Base-by-base conservation (phyloP, 2,888 invertebrate genomes). In the Dusona sp. region DNA sequence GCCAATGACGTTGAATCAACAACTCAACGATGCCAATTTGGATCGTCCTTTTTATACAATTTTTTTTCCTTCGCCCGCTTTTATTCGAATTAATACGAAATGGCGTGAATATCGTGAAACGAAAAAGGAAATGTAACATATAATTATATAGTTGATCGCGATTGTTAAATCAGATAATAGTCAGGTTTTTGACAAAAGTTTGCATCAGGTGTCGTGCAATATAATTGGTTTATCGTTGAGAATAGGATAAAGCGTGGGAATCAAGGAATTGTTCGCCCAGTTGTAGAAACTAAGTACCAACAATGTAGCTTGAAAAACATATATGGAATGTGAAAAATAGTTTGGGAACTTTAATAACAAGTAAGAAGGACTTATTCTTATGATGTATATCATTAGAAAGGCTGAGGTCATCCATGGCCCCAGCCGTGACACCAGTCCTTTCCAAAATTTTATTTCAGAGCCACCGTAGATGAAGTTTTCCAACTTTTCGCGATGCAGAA, bases 1-100 rank as follows among this genome's bases (percentile, higher is more conserved):
- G 51, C 67, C n/a, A 7, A 8, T 22, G 57, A 42, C 7, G 29
- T 33, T 54, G 16, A 57, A 64, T 77, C 45, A 45, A 64, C 64
- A 45, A 81, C 74, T 80, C 22, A 11, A 22, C 33, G 13, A 65
- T 25, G 64, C 33, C 29, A 3, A 16, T 13, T 22, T 6, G 42
- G 45, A 33, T 67, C 73, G 13, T 22, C 1, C 72, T 79, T 75
- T 74, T 86, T 86, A 86, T 83, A 83, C 38, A 16, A 57, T 61
- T 54, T 77, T 67, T 67, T 65, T 42, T 45, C 9, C 2, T 36
- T 79, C 61, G 4, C 36, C 13, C 57, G 16, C 19, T 61, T 22
- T 36, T 29, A 42, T 16, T 45, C 11, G 3, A 67, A 54, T 57
- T 67, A 33, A 2, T 36, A 42, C 9, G 38, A 19, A 42, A 74